Evolutionary conservation across 2,888 invertebrate species (phyloP), one percentile per base, ranked within the genome.

Genomic region (Oconnorella tubifera): DNA sequence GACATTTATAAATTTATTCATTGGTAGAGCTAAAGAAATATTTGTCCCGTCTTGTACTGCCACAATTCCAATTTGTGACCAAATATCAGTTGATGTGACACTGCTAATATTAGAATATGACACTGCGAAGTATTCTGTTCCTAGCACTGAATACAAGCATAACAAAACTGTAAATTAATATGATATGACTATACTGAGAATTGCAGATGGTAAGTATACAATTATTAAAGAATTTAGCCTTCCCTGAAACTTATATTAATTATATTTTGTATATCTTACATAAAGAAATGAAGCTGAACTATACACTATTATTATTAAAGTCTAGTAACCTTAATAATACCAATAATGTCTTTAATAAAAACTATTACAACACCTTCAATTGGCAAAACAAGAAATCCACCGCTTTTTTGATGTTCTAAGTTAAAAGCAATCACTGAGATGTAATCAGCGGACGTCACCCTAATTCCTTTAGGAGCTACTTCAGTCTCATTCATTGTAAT

Each of bases 1-100:
- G 53, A 51, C 53, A 27, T 6, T 6, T 10, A 51, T 25, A 27
- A 6, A 19, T 19, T 27, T 19, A 51, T 25, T 6, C 4, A 23
- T 51, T 6, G 53, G 53, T 25, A 51, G 53, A 51, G 53, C 53
- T 4, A 51, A 6, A 27, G 53, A 51, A 27, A 51, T 25, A 19
- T 27, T 51, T 27, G 53, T 51, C 4, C 10, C 14, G 25, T 6
- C 25, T 6, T 10, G 6, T 6, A 27, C 25, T 19, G 14, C 53
- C 10, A 51, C 25, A 27, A 51, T 10, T 6, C 14, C 25, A 27
- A 51, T 19, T 27, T 51, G 53, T 25, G 53, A 51, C 25, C 14
- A 19, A 23, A 51, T 25, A 27, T 6, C 14, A 19, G 10, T 10
- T 4, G 53, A 23, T 6, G 10, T 25, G 6, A 10, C 14, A 4